Evolutionary conservation across 2,113 vertebrate species (phyloP), one percentile per base, ranked within the genome.

Genomic region (Poeciliopsis turrubarensis): DNA sequence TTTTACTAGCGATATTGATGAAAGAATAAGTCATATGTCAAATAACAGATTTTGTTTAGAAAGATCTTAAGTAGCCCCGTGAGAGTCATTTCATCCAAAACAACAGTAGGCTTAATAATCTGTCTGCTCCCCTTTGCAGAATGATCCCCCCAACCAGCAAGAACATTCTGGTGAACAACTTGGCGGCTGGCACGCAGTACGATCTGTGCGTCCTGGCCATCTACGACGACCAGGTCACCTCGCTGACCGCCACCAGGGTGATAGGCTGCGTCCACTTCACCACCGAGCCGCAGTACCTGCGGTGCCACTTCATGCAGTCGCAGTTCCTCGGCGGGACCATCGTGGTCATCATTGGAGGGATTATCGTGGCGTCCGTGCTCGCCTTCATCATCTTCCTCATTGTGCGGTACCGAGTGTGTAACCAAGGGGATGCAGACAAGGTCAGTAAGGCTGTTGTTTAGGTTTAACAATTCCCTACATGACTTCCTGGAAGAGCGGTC

Each of bases 361-460:
- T 99, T 81, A 99, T 99, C 0, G 98, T 99, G 86, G 97, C 98
- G 0, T 99, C 98, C 0, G 97, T 99, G 68, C 94, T 99, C 0
- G 97, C 98, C 81, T 99, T 99, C 91, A 99, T 99, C 94, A 98
- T 99, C 90, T 99, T 99, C 91, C 95, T 99, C 78, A 99, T 99
- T 93, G 98, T 98, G 91, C 96, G 98, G 80, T 99, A 99, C 93
- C 96, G 97, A 81, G 97, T 99, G 91, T 99, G 98, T 64, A 97
- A 97, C 92, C 96, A 95, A 80, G 96, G 96, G 0, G 97, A 96
- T 32, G 90, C 93, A 29, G 96, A 96, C 70, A 99, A 99, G 91
- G 96, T 93, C 68, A 85, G 90, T 65, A 60, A 51, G 65, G 34
- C 60, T 60, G 60, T 75, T 51, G 22, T 13, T 2, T 5, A 13